Conservation (phyloP, 2,797 vertebrate species). For the Hypotaenidia philippensis region DNA sequence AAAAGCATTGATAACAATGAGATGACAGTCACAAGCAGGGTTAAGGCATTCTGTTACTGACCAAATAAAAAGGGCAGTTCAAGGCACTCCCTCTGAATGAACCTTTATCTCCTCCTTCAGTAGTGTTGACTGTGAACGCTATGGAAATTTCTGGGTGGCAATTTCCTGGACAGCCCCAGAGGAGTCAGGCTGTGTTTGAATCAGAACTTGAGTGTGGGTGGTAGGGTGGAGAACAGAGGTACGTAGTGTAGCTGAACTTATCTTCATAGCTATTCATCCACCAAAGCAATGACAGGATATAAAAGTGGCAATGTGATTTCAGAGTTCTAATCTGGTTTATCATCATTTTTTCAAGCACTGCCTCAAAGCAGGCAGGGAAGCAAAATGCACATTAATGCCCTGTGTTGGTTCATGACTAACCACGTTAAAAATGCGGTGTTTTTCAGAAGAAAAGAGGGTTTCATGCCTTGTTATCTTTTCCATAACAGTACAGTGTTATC, state of each 20-base stretch:
- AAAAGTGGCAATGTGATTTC: conserved; percentile 62
- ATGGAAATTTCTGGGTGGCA: conserved; percentile 69
- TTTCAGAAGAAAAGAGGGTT: conserved; percentile 14
- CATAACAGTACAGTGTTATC: neutral
- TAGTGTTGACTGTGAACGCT: conserved; percentile 42
- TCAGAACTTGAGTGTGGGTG: conserved; percentile 37
- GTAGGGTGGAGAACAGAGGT: conserved; percentile 18
- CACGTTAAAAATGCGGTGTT: neutral
- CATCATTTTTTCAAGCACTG: conserved; percentile 60
- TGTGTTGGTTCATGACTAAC: conserved; percentile 38
- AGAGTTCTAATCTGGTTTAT: conserved; percentile 51
- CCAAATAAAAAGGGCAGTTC: conserved; percentile 39
- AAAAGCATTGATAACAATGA: conserved; percentile 54
- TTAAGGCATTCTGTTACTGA: conserved; percentile 27
- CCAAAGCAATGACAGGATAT: conserved; percentile 14
- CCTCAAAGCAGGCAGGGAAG: conserved; percentile 11
- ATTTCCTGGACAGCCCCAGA: conserved; percentile 68
- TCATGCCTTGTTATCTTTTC: conserved; percentile 40
- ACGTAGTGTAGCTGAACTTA: conserved; percentile 48
- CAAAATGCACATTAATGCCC: neutral
- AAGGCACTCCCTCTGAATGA: conserved; percentile 43
- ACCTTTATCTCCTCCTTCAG: conserved; percentile 58
- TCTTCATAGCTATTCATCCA: conserved; percentile 53
- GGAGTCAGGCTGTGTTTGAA: conserved; percentile 24
- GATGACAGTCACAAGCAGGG: conserved; percentile 32